Conservation (phyloP, 2,888 invertebrate genomes). For the Macroteleia sp. region DNA sequence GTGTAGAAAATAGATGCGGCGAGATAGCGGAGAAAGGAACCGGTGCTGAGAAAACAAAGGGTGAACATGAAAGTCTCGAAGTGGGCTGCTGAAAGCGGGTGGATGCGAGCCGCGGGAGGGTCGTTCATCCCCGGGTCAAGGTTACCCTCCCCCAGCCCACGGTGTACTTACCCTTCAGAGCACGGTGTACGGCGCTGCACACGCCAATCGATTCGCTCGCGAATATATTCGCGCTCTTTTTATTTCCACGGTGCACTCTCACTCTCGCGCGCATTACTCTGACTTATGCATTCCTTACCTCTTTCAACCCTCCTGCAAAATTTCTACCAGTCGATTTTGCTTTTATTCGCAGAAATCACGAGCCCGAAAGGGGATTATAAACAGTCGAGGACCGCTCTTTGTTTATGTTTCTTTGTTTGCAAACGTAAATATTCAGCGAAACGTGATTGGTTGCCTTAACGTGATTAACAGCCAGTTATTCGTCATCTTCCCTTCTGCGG, state of each 20-base stretch:
- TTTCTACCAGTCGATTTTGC: conserved; percentile 10
- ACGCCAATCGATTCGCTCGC: conserved; percentile 66
- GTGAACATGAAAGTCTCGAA: conserved; percentile 44
- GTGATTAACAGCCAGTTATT: too few species aligned
- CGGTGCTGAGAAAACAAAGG: conserved; percentile 45
- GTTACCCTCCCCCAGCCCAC: conserved; percentile 77
- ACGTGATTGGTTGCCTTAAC: too few species aligned
- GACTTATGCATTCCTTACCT: conserved; percentile 20
- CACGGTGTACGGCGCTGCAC: conserved; percentile 48
- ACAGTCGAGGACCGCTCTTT: too few species aligned
- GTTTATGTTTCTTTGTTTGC: too few species aligned
- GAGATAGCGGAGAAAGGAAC: conserved; percentile 36
- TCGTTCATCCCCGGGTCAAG: conserved; percentile 84
- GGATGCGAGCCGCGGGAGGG: conserved; percentile 75
- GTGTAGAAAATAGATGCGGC: conserved; percentile 22
- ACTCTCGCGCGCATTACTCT: conserved; percentile 33
- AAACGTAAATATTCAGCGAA: conserved; percentile 1
- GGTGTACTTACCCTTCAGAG: conserved; percentile 68
- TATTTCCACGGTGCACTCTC: conserved; percentile 43
- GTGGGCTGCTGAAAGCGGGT: conserved; percentile 68
- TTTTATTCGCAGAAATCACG: conserved; percentile 14
- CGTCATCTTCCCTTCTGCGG: too few species aligned
- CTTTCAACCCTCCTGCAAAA: conserved; percentile 8
- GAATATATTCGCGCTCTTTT: conserved; percentile 45
- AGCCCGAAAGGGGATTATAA: too few species aligned